A percentile compares a stretch with the other conserved stretches of the same genome.
Conservation (phyloP, 2,113 vertebrate genomes). For the Vidua macroura region DNA sequence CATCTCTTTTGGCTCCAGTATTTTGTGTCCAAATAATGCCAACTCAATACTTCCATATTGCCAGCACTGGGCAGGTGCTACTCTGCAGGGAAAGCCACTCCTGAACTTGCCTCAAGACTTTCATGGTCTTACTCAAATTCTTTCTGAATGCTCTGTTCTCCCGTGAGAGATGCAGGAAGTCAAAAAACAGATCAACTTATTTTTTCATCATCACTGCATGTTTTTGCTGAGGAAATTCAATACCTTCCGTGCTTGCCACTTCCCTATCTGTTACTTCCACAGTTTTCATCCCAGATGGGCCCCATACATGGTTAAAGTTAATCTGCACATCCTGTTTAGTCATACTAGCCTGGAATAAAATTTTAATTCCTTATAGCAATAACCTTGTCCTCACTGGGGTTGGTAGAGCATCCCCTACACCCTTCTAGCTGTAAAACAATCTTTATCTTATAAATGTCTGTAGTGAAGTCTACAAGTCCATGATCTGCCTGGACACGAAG, state of each 20-base stretch:
- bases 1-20: neutral
- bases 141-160: neutral
- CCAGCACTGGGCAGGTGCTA: neutral
- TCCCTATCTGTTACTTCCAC: neutral
- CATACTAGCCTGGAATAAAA: neutral
- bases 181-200: neutral
- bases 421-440: neutral
- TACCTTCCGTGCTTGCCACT: neutral
- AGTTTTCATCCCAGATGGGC: neutral
- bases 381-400: neutral
- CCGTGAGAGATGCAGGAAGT: neutral
- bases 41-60: neutral
- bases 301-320: neutral
- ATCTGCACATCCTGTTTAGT: neutral
- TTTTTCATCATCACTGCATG: neutral
- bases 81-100: neutral
- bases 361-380: neutral
- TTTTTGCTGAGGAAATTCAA: neutral
- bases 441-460: neutral
- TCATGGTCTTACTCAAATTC: neutral
- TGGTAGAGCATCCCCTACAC: neutral
- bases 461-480: neutral
- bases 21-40: neutral
- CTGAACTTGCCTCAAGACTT: neutral
- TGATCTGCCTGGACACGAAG: neutral